Conservation (phyloP, 2,113 vertebrate species). For the Philantomba maxwellii region DNA sequence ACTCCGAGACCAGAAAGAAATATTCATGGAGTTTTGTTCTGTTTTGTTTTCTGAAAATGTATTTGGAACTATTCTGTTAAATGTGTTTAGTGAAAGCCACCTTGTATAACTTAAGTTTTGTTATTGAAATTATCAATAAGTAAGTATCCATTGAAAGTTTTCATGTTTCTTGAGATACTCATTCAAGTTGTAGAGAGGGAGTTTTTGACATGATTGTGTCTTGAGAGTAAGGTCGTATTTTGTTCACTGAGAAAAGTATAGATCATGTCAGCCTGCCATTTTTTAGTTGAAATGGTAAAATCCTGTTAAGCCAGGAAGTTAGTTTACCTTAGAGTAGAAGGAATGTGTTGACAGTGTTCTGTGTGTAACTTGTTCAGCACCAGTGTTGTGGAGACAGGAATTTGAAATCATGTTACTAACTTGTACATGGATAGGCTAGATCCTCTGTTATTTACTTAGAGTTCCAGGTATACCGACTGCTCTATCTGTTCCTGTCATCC, state of each 20-base stretch:
- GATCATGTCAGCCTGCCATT: not conserved
- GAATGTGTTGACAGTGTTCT: not conserved
- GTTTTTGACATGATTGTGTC: not conserved
- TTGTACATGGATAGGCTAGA: not conserved
- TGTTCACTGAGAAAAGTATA: not conserved
- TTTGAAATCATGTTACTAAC: not conserved
- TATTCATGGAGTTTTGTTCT: not conserved
- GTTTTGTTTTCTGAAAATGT: not conserved
- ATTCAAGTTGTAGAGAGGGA: not conserved
- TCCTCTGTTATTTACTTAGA: not conserved
- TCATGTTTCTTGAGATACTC: not conserved
- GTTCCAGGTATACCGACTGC: not conserved
- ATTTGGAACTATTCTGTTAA: not conserved
- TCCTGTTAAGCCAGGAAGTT: not conserved
- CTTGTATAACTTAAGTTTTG: not conserved
- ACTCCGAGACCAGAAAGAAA: not conserved
- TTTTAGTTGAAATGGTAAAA: not conserved
- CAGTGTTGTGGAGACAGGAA: not conserved
- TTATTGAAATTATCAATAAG: not conserved
- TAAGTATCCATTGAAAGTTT: not conserved
- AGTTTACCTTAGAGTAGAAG: not conserved
- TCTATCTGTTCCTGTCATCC: not conserved
- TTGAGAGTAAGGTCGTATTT: not conserved
- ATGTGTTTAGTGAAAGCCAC: not conserved
- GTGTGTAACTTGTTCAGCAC: not conserved